Conservation (phyloP, 2,888 invertebrate species). For the Scrobipalpa costella region DNA sequence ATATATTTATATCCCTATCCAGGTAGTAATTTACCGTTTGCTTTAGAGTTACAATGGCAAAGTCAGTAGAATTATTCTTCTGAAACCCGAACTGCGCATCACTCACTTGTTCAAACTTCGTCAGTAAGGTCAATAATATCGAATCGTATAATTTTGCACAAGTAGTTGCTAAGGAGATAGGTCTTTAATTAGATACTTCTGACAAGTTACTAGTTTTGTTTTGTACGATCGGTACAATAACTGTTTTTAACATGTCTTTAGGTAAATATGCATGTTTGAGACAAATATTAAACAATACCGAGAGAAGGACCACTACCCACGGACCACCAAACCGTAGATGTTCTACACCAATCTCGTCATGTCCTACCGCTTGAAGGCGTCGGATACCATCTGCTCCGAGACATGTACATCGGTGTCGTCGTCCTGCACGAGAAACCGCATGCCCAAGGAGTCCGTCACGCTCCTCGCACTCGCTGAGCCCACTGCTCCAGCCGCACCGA, state of each 20-base stretch:
- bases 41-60: no score
- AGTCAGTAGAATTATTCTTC: no score
- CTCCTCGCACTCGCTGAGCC: neutral
- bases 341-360: neutral
- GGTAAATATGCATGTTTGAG: neutral
- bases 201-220: neutral
- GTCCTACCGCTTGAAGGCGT: no score
- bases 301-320: neutral
- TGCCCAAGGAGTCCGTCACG: neutral
- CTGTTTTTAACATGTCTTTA: neutral
- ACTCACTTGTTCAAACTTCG: neutral
- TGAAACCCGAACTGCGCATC: neutral
- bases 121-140: neutral
- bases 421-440: neutral
- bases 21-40: neutral
- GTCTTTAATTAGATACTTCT: neutral
- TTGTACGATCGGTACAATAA: neutral
- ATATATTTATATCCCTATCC: no score
- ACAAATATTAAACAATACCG: neutral
- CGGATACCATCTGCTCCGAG: neutral
- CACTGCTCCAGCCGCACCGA: no score
- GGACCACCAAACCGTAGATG: neutral
- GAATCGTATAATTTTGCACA: neutral
- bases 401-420: neutral
- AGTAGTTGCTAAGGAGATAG: no score